Evolutionary conservation across 2,888 invertebrate genomes (phyloP).

Genomic region (Ceramica pisi): DNA sequence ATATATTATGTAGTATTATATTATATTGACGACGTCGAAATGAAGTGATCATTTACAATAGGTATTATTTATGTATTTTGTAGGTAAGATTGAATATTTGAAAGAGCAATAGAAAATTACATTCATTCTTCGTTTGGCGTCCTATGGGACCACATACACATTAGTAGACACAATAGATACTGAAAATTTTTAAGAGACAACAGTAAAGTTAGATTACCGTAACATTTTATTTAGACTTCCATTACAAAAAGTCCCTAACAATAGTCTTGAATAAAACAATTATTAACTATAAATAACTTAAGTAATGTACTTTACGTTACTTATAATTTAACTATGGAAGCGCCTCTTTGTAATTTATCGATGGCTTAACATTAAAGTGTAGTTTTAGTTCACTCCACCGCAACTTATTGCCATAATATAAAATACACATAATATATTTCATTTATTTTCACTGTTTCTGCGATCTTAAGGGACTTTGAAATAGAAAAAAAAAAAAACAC

Average conservation of each 20-base stretch:
- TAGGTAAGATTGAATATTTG: constrained; percentile 1
- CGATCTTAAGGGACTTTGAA: constrained; percentile 25
- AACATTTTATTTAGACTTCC: constrained; percentile 52
- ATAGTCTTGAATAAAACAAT: constrained; percentile 23
- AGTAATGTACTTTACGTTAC: constrained; percentile 42
- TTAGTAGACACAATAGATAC: background rate
- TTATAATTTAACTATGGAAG: constrained; percentile 64
- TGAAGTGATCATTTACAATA: constrained; percentile 16
- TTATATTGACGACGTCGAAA: constrained; percentile 23
- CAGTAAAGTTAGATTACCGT: background rate
- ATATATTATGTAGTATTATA: too few species aligned
- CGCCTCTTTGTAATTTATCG: constrained; percentile 61
- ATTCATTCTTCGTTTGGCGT: constrained; percentile 34
- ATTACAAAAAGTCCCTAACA: constrained; percentile 38
- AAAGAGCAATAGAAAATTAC: constrained; percentile 18
- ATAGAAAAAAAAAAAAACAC: background rate
- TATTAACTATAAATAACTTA: constrained; percentile 50
- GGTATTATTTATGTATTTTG: background rate
- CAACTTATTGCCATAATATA: constrained; percentile 31
- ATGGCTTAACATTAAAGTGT: constrained; percentile 55
- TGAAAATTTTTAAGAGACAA: background rate
- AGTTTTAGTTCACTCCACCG: constrained; percentile 55
- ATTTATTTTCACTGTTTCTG: background rate
- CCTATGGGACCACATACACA: background rate
- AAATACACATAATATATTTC: too few species aligned